Percentiles rank a stretch among this genome's conserved stretches.
phyloP scores from a whole-genome alignment of 1,140 invertebrate species.

The Apocrypta bakeri region DNA sequence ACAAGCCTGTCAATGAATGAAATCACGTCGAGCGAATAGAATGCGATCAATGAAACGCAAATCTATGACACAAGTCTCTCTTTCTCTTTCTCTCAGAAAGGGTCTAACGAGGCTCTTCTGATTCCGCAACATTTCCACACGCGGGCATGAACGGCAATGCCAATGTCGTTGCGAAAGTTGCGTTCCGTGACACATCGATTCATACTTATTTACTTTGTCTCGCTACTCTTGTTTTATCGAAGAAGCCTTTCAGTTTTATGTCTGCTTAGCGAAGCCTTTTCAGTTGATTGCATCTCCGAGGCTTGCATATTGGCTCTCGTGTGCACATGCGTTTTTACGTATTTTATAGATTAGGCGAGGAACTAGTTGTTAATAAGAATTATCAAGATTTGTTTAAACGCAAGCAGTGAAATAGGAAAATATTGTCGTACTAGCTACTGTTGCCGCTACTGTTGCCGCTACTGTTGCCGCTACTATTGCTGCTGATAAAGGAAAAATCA shows the following conservation, averaged over 20 bases:
- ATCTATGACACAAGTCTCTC: background rate
- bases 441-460: too few species aligned
- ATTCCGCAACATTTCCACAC: slow-evolving; percentile 2
- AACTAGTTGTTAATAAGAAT: too few species aligned
- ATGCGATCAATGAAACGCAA: background rate
- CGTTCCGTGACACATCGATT: background rate
- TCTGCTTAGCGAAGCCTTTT: background rate
- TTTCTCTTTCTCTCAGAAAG: background rate
- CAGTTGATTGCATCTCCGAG: background rate
- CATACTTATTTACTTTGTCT: background rate
- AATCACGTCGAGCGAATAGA: background rate
- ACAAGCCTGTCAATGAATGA: too few species aligned
- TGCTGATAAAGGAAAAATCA: too few species aligned
- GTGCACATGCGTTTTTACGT: too few species aligned
- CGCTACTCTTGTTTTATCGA: background rate
- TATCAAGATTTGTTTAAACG: too few species aligned
- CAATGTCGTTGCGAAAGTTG: slow-evolving; percentile 33
- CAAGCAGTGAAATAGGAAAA: too few species aligned
- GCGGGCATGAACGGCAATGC: background rate
- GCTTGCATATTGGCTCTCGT: too few species aligned
- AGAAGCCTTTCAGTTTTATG: background rate
- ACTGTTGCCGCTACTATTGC: too few species aligned
- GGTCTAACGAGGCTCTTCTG: background rate
- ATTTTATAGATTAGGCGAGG: too few species aligned
- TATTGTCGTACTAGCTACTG: too few species aligned